Conservation (phyloP, 2,113 vertebrate species). For the Microcebus lehilahytsara region DNA sequence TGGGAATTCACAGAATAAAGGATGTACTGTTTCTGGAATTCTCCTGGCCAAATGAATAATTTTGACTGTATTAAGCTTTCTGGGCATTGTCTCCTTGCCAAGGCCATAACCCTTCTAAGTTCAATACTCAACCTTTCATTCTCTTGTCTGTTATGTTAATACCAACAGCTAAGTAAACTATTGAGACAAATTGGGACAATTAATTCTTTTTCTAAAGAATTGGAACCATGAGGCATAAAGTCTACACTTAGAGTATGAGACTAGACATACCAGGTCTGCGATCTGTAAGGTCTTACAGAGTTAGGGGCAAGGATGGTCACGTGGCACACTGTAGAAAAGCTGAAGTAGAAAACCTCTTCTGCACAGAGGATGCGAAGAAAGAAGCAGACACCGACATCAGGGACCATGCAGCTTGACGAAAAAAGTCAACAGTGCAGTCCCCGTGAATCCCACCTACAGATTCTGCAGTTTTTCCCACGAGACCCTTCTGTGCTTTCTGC, state of each 20-base stretch:
- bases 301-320: background rate
- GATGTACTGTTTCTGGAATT: background rate
- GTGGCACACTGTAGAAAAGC: background rate
- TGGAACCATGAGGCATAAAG: background rate
- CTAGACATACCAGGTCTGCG: background rate
- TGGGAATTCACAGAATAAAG: background rate
- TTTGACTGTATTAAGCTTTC: background rate
- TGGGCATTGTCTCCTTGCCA: background rate
- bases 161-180: background rate
- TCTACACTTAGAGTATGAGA: background rate
- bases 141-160: background rate
- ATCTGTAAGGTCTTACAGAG: background rate
- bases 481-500: background rate
- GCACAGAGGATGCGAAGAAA: background rate
- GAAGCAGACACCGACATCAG: background rate
- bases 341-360: background rate
- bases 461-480: background rate
- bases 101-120: background rate
- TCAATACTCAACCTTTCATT: background rate
- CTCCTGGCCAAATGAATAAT: background rate
- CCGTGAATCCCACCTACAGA: background rate
- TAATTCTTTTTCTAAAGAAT: constrained; percentile 41
- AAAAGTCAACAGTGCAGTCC: background rate
- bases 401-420: background rate
- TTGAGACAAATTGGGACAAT: background rate